Percentiles rank a stretch among this genome's conserved stretches.
Conservation (phyloP, 2,113 vertebrate species). For the Callospermophilus lateralis region DNA sequence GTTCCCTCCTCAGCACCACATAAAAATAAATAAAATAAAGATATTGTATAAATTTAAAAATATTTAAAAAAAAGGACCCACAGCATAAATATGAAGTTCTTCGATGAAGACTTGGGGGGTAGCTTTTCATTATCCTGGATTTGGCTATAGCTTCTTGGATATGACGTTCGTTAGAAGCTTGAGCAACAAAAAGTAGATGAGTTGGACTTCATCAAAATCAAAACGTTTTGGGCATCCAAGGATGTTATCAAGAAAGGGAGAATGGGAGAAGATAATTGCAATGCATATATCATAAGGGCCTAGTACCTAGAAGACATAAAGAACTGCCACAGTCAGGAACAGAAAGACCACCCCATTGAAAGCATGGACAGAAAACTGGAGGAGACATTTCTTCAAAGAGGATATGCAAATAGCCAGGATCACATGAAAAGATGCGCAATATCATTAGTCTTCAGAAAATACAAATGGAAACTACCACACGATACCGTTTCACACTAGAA, state of each 20-base stretch:
- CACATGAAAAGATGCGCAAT: not conserved
- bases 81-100: not conserved
- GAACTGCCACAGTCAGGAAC: not conserved
- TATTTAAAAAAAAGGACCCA: too few species aligned
- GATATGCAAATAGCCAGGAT: not conserved
- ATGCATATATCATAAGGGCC: not conserved
- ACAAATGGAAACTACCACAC: not conserved
- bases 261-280: not conserved
- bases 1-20: too few species aligned
- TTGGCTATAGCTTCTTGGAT: not conserved
- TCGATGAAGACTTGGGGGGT: not conserved
- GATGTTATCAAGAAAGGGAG: constrained; percentile 13
- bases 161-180: not conserved
- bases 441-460: not conserved
- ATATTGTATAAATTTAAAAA: too few species aligned
- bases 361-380: not conserved
- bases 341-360: not conserved
- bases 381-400: not conserved
- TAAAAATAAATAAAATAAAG: too few species aligned
- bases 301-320: not conserved
- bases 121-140: not conserved
- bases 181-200: not conserved
- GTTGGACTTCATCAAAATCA: not conserved
- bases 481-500: not conserved
- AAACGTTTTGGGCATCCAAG: not conserved